Evolutionary conservation across 2,113 vertebrate genomes (phyloP).

Genomic region (Sceloporus tristichus): DNA sequence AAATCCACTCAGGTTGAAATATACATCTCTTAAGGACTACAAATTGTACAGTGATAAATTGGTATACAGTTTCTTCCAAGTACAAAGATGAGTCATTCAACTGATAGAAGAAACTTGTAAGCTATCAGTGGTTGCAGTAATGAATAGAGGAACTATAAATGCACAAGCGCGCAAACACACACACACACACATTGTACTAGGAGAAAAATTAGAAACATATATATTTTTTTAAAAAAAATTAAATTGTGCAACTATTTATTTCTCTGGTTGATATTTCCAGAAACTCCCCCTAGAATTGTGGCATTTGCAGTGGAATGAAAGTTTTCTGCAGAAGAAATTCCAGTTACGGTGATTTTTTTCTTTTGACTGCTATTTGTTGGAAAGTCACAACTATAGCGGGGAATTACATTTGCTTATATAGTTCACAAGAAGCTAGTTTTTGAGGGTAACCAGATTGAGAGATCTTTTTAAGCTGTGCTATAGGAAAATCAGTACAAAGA

Average conservation of each 20-base stretch:
- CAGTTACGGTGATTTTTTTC: neutral
- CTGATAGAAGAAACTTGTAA: neutral
- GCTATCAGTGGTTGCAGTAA: neutral
- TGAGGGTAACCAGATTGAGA: neutral
- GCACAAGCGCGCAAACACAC: neutral
- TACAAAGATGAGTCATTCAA: neutral
- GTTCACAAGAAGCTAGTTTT: neutral
- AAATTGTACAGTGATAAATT: neutral
- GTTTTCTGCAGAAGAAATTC: constrained; percentile 28
- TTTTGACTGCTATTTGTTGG: neutral
- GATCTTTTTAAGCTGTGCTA: neutral
- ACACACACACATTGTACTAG: neutral
- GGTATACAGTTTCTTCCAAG: neutral
- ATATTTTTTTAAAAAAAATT: neutral
- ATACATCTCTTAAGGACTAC: neutral
- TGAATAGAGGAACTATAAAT: neutral
- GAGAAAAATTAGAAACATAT: accelerated
- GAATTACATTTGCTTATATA: neutral
- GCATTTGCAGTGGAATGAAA: neutral
- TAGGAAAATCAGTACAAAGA: neutral
- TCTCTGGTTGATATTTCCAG: constrained; percentile 54
- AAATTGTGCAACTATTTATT: constrained; percentile 18
- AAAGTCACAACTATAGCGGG: neutral
- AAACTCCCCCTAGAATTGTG: constrained; percentile 57
- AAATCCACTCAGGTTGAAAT: neutral